phyloP scores from a whole-genome alignment of 1,140 invertebrate species.

The Branchinecta lindahli region DNA sequence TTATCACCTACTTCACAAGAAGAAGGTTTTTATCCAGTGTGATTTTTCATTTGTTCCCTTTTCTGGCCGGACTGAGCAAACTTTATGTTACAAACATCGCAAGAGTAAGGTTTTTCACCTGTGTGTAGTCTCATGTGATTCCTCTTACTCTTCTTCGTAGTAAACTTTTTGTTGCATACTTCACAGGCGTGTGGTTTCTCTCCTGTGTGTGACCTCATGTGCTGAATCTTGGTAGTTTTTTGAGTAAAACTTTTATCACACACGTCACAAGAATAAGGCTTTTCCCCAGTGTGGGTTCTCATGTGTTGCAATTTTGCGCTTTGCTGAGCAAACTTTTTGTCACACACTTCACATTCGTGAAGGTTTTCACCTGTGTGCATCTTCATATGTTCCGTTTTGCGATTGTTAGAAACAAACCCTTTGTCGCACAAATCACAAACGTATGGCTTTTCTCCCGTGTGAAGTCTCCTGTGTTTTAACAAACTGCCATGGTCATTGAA shows the following conservation, averaged over 20 bases:
- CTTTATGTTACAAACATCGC: neutral
- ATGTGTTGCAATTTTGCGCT: conserved; percentile 48
- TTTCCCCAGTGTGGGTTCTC: conserved; percentile 88
- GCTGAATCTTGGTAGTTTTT: conserved; percentile 86
- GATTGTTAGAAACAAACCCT: neutral
- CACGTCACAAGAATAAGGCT: conserved; percentile 85
- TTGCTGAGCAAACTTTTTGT: neutral
- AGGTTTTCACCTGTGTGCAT: neutral
- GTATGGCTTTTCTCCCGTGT: conserved; percentile 86
- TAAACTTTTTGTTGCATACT: conserved; percentile 77
- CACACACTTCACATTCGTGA: neutral
- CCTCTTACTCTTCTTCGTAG: too few relatives aligned
- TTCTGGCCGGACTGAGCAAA: neutral
- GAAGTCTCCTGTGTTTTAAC: conserved; percentile 79
- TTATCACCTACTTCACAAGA: neutral
- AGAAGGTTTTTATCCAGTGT: neutral
- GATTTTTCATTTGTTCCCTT: neutral
- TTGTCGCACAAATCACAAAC: conserved; percentile 70
- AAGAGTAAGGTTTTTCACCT: neutral
- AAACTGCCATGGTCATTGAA: conserved; percentile 91
- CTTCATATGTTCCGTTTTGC: neutral
- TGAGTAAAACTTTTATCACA: conserved; percentile 89
- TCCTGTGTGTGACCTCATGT: conserved; percentile 79
- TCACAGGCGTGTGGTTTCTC: conserved; percentile 83
- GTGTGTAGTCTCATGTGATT: neutral